Conservation (phyloP, 2,113 vertebrate genomes). For the Pardalotus punctatus region DNA sequence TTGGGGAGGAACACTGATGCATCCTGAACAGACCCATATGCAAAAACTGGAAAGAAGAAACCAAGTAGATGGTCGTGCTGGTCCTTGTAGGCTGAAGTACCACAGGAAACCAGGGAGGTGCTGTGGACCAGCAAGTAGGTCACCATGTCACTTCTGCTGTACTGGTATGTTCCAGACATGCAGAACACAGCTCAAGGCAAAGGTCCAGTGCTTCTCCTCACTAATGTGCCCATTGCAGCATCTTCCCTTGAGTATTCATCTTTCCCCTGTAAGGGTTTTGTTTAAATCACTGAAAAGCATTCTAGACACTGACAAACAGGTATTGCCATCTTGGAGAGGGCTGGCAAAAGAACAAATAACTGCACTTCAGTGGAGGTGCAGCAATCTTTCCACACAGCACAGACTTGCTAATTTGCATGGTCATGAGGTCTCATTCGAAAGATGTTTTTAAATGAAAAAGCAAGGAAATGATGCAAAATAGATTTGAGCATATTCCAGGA, state of each 20-base stretch:
- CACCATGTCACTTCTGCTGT: not conserved
- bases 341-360: slow-evolving; percentile 1
- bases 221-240: not conserved
- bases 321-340: not conserved
- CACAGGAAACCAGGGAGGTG: not conserved
- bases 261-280: not conserved
- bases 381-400: not conserved
- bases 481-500: slow-evolving; percentile 9
- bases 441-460: slow-evolving; percentile 52
- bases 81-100: not conserved
- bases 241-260: not conserved
- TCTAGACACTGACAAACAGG: not conserved
- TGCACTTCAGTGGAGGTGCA: not conserved
- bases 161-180: not conserved
- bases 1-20: not conserved
- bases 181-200: not conserved
- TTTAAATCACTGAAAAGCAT: not conserved
- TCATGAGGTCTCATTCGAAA: slow-evolving; percentile 12
- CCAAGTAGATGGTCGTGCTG: not conserved
- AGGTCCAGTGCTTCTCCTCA: not conserved
- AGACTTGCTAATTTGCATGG: not conserved
- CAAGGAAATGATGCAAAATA: slow-evolving; percentile 25
- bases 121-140: not conserved
- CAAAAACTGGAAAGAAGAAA: not conserved
- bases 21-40: not conserved